Conservation (phyloP, 2,888 invertebrate species). For the Drosophila conformis region DNA sequence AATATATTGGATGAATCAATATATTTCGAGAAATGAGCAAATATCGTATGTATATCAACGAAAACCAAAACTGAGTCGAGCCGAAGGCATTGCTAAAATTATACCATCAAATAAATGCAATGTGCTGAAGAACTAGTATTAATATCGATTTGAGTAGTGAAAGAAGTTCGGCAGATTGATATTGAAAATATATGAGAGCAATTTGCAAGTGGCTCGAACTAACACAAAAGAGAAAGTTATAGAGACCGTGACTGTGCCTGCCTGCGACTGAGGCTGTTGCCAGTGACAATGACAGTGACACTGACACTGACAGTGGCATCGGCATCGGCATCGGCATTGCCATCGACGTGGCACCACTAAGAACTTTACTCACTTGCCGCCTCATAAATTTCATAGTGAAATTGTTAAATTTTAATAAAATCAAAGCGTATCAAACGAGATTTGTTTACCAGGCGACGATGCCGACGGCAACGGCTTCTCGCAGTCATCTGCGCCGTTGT, state of each 20-base stretch:
- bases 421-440: constrained; percentile 81
- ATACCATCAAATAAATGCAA: background rate
- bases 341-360: constrained; percentile 14
- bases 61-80: background rate
- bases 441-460: constrained; percentile 74
- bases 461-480: constrained; percentile 21
- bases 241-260: constrained; percentile 2
- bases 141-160: background rate
- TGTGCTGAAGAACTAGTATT: background rate
- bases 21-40: background rate
- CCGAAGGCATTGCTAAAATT: background rate
- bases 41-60: background rate
- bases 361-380: constrained; percentile 37
- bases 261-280: background rate
- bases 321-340: background rate
- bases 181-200: background rate
- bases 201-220: constrained; percentile 29
- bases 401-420: constrained; percentile 81
- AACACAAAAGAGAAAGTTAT: constrained; percentile 23
- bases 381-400: constrained; percentile 76
- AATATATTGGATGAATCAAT: background rate
- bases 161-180: background rate
- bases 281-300: background rate
- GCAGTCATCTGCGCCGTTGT: constrained; percentile 44
- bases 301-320: background rate